A percentile compares a stretch with the other conserved stretches of the same genome.
These are phyloP conservation scores for Muscicapa adusta DNA, from an alignment of 2,113 vertebrate species.

Conservation along the genomic window DNA sequence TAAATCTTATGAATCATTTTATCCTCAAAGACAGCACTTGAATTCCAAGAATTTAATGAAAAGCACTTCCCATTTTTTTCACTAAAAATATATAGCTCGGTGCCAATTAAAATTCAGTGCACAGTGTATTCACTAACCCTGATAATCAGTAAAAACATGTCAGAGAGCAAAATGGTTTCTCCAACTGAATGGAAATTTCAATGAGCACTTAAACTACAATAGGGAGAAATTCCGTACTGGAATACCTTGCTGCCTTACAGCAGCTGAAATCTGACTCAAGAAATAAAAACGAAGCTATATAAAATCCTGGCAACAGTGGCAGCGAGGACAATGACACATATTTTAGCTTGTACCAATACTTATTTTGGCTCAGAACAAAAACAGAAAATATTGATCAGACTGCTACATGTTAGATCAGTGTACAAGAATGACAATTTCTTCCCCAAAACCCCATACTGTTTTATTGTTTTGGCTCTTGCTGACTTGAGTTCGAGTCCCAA, in stretches of 20 bases:
- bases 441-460: background rate
- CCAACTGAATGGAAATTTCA: constrained; percentile 67
- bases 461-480: constrained; percentile 28
- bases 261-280: constrained; percentile 68
- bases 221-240: constrained; percentile 68
- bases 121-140: constrained; percentile 65
- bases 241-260: constrained; percentile 66
- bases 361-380: background rate
- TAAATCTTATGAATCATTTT: constrained; percentile 60
- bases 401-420: background rate
- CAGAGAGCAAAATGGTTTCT: constrained; percentile 47
- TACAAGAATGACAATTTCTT: constrained; percentile 51
- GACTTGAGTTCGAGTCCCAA: constrained; percentile 29
- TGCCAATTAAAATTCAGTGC: constrained; percentile 69
- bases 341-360: background rate
- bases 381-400: constrained; percentile 9
- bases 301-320: background rate
- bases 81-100: constrained; percentile 53
- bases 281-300: constrained; percentile 37
- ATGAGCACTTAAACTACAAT: constrained; percentile 69
- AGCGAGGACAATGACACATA: background rate
- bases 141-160: constrained; percentile 71
- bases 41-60: constrained; percentile 46
- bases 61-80: constrained; percentile 51
- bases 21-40: constrained; percentile 24